phyloP scores from a whole-genome alignment of 2,888 invertebrate species.

The Hermaeophaga mercurialis region DNA sequence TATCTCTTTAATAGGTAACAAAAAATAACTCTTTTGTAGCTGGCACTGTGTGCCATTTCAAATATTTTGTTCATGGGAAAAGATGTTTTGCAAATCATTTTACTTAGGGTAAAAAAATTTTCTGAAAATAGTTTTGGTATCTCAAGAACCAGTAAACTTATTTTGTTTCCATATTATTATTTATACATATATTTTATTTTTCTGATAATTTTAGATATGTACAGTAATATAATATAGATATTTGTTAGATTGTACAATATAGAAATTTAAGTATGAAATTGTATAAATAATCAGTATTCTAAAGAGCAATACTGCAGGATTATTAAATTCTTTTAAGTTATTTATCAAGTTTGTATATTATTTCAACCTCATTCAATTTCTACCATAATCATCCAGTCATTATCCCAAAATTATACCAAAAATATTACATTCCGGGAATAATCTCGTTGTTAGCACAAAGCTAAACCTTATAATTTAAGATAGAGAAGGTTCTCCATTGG shows the following conservation, averaged over 20 bases:
- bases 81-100: conserved; percentile 7
- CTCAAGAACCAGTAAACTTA: conserved; percentile 16
- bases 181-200: conserved; percentile 50
- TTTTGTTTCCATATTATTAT: conserved; percentile 39
- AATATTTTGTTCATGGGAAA: conserved; percentile 5
- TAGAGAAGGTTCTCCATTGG: no score
- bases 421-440: no score
- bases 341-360: conserved; percentile 14
- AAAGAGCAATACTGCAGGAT: conserved; percentile 47
- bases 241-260: conserved; percentile 36
- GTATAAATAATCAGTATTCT: conserved; percentile 48
- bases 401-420: no score
- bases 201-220: conserved; percentile 48
- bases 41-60: background rate
- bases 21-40: no score
- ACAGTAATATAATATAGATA: conserved; percentile 44
- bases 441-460: no score
- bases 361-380: no score
- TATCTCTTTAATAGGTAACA: no score
- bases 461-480: no score
- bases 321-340: conserved; percentile 46
- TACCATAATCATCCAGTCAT: no score
- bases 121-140: conserved; percentile 8
- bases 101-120: conserved; percentile 10
- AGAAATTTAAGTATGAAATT: conserved; percentile 38